These are phyloP conservation scores for Ruditapes philippinarum DNA, from an alignment of 1,140 invertebrate genomes.

Conservation along the genomic window DNA sequence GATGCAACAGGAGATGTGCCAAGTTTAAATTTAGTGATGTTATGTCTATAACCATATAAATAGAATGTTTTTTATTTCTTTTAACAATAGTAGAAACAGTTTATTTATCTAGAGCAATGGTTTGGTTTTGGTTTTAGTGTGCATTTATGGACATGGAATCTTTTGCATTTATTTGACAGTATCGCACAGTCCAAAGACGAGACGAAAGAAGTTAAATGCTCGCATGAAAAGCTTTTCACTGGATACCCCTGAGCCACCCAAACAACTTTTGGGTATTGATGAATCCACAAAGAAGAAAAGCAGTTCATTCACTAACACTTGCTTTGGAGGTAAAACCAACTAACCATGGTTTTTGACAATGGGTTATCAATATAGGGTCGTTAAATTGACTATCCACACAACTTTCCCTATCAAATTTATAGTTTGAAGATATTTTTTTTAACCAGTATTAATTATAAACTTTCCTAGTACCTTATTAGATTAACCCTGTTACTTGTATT, in stretches of 20 bases:
- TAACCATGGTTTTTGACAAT: no score
- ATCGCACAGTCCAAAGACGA: slow-evolving; percentile 95
- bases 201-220: slow-evolving; percentile 96
- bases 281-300: slow-evolving; percentile 90
- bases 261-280: slow-evolving; percentile 92
- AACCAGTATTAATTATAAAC: no score
- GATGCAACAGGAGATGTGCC: no score
- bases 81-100: background rate
- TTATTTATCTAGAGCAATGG: background rate
- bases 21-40: no score
- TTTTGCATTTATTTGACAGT: slow-evolving; percentile 89
- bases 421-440: no score
- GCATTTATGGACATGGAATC: slow-evolving; percentile 32
- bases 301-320: slow-evolving; percentile 84
- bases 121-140: slow-evolving; percentile 32
- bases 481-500: no score
- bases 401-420: no score
- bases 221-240: slow-evolving; percentile 99
- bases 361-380: no score
- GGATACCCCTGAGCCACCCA: slow-evolving; percentile 97
- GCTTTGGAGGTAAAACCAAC: slow-evolving; percentile 83
- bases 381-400: no score
- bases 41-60: no score
- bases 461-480: no score
- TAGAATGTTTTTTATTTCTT: background rate